These are phyloP conservation scores for Menidia menidia DNA, from an alignment of 2,797 vertebrate species.

Conservation along the genomic window DNA sequence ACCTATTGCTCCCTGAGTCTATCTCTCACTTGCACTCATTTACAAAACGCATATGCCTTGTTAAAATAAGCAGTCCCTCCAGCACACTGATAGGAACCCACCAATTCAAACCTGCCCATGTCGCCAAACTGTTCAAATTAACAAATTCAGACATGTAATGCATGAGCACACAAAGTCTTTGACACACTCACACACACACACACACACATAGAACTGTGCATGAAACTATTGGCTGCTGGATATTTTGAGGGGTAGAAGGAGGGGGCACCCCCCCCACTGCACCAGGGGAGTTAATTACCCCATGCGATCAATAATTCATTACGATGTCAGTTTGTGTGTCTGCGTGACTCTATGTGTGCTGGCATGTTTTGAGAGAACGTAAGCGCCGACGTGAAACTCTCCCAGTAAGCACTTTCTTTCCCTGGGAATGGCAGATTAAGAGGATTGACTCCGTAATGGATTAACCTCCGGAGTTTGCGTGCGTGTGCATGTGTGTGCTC, in stretches of 20 bases:
- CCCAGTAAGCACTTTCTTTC: slow-evolving; percentile 83
- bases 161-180: slow-evolving; percentile 36
- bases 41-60: slow-evolving; percentile 61
- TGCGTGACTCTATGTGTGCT: slow-evolving; percentile 51
- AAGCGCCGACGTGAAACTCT: slow-evolving; percentile 77
- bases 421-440: slow-evolving; percentile 82
- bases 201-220: slow-evolving; percentile 21
- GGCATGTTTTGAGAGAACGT: slow-evolving; percentile 72
- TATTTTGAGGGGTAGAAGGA: slow-evolving; percentile 48
- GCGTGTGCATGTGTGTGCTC: slow-evolving; percentile 28
- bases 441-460: slow-evolving; percentile 84
- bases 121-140: slow-evolving; percentile 56
- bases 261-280: slow-evolving; percentile 47
- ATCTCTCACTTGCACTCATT: slow-evolving; percentile 64
- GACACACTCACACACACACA: slow-evolving; percentile 31
- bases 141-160: slow-evolving; percentile 62
- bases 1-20: slow-evolving; percentile 62
- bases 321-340: slow-evolving; percentile 75
- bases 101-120: slow-evolving; percentile 59
- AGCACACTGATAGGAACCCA: slow-evolving; percentile 57
- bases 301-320: slow-evolving; percentile 85
- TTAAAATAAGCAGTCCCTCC: slow-evolving; percentile 59
- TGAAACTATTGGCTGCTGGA: slow-evolving; percentile 40
- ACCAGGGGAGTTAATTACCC: slow-evolving; percentile 83
- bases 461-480: slow-evolving; percentile 81